Percentiles rank a stretch among this genome's conserved stretches.
Evolutionary conservation across 2,888 invertebrate species (phyloP).

Genomic region (Drepana falcataria): DNA sequence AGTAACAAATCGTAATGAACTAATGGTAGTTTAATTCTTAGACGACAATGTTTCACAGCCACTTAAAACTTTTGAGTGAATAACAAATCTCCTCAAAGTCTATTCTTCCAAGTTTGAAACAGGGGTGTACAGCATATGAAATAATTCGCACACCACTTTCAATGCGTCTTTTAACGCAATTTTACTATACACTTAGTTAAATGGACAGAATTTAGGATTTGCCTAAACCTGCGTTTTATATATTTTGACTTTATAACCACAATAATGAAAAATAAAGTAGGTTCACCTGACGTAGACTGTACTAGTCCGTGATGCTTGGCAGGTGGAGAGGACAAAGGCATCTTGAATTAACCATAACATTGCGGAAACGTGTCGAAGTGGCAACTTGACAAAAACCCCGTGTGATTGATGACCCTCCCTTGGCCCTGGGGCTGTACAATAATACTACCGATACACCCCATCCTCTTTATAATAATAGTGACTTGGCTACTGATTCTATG

Average conservation of each 20-base stretch:
- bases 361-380: slow-evolving; percentile 46
- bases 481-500: neutral
- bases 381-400: slow-evolving; percentile 49
- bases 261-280: too few relatives aligned
- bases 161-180: neutral
- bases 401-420: slow-evolving; percentile 46
- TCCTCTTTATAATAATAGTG: neutral
- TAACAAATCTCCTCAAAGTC: slow-evolving; percentile 76
- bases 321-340: slow-evolving; percentile 8
- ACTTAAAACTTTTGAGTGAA: slow-evolving; percentile 77
- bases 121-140: slow-evolving; percentile 54
- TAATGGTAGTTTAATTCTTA: slow-evolving; percentile 63
- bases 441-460: slow-evolving; percentile 6
- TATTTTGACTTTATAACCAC: too few relatives aligned
- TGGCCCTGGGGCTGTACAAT: slow-evolving; percentile 9
- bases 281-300: neutral
- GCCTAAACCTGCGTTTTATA: too few relatives aligned
- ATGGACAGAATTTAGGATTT: too few relatives aligned
- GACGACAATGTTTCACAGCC: slow-evolving; percentile 73
- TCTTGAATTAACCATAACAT: slow-evolving; percentile 44
- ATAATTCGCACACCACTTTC: slow-evolving; percentile 34
- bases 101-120: slow-evolving; percentile 65
- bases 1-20: slow-evolving; percentile 33
- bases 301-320: neutral
- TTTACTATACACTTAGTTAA: too few relatives aligned